These are phyloP conservation scores for Borostomias antarcticus DNA, from an alignment of 2,797 vertebrate species.

Conservation along the genomic window DNA sequence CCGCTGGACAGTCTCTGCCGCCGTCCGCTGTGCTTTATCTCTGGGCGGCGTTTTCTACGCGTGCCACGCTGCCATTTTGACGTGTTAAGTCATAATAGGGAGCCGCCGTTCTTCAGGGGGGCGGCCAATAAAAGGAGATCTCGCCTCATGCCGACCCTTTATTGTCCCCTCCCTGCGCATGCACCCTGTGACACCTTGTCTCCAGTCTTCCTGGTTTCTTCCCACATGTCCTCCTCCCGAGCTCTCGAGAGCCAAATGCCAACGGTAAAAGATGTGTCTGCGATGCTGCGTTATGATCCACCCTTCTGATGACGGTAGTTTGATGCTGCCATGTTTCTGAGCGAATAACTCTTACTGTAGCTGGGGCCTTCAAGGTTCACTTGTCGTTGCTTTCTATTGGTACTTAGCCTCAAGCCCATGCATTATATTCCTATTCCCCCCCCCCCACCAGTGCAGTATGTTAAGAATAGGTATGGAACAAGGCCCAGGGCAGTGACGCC, in stretches of 20 bases:
- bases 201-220: conserved; percentile 31
- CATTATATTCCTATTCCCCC: neutral
- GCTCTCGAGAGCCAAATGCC: conserved; percentile 33
- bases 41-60: conserved; percentile 83
- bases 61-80: conserved; percentile 80
- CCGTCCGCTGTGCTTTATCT: conserved; percentile 80
- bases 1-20: conserved; percentile 71
- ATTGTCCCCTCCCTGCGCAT: conserved; percentile 55
- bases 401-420: conserved; percentile 16
- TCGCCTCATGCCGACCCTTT: conserved; percentile 74
- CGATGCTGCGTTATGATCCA: neutral
- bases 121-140: conserved; percentile 80
- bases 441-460: no score
- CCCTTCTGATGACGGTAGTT: neutral
- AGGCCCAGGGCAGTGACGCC: conserved; percentile 55
- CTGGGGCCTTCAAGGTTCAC: neutral
- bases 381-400: conserved; percentile 5
- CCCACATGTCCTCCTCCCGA: conserved; percentile 12
- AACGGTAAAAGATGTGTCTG: conserved; percentile 6
- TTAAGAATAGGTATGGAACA: conserved; percentile 29
- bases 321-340: conserved; percentile 13
- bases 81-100: conserved; percentile 84
- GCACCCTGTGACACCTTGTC: conserved; percentile 43
- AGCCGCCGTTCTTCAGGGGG: conserved; percentile 75
- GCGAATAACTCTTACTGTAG: conserved; percentile 9